Evolutionary conservation across 2,888 invertebrate genomes (phyloP).

Genomic region (Diogma glabrata): DNA sequence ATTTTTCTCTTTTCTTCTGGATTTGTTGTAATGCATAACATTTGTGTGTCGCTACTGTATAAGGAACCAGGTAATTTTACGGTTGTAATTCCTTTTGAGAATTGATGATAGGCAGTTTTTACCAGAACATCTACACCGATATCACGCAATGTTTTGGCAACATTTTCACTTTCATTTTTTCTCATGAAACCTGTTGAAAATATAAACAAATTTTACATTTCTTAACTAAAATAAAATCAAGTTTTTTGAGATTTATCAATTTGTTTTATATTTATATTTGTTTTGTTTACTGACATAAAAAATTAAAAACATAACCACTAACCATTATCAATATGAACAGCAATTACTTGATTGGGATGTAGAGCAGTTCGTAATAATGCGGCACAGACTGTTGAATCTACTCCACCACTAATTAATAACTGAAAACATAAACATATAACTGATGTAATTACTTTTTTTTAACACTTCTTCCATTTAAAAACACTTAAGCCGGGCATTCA

Average conservation of each 20-base stretch:
- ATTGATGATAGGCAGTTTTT: conserved; percentile 57
- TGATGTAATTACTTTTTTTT: background rate
- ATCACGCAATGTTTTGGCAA: conserved; percentile 69
- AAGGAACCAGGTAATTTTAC: conserved; percentile 51
- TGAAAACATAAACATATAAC: conserved; percentile 32
- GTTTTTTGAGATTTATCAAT: too few relatives aligned
- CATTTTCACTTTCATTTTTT: conserved; percentile 83
- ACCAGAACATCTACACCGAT: conserved; percentile 74
- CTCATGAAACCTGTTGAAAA: conserved; percentile 67
- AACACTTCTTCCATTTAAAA: background rate
- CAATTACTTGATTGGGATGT: conserved; percentile 81
- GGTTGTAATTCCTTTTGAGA: conserved; percentile 71
- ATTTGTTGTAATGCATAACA: conserved; percentile 73
- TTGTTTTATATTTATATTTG: background rate
- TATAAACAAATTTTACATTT: background rate
- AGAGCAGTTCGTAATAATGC: conserved; percentile 87
- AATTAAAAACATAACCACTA: conserved; percentile 16
- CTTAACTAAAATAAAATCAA: too few relatives aligned
- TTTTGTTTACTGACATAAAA: background rate
- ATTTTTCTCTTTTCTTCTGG: conserved; percentile 98
- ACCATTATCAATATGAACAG: conserved; percentile 97
- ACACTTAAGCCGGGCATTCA: too few relatives aligned
- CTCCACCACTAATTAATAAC: conserved; percentile 93
- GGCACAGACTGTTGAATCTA: conserved; percentile 99
- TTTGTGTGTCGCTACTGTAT: conserved; percentile 52